phyloP scores from a whole-genome alignment of 2,797 vertebrate genomes.

The Oreortyx pictus region DNA sequence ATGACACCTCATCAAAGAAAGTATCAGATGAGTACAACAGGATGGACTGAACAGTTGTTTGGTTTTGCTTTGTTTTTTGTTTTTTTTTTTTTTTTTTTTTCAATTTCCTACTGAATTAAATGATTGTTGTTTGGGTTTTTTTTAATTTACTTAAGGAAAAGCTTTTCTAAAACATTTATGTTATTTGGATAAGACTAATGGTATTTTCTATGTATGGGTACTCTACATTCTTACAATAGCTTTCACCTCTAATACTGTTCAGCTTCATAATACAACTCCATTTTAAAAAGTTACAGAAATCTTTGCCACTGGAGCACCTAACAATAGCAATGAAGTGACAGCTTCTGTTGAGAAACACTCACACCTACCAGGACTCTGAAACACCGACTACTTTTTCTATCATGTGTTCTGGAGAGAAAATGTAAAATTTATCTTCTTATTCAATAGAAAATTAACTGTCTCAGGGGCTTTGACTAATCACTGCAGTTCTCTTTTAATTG shows the following conservation, averaged over 20 bases:
- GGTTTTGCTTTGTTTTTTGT: too few relatives aligned
- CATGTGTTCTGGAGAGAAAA: not conserved
- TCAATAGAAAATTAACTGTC: not conserved
- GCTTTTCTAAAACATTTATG: not conserved
- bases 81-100: not conserved
- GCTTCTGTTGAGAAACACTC: not conserved
- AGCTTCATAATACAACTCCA: not conserved
- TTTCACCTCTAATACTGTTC: not conserved
- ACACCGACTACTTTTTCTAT: not conserved
- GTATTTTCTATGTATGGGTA: not conserved
- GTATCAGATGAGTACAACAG: not conserved
- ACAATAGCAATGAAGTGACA: not conserved
- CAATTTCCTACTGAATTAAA: not conserved
- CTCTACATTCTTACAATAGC: not conserved
- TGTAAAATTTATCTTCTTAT: not conserved
- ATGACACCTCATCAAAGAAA: not conserved
- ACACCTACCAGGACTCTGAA: not conserved
- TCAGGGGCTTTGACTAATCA: not conserved
- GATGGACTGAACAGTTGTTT: not conserved
- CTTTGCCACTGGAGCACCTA: not conserved
- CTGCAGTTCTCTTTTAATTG: not conserved
- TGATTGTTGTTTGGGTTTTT: not conserved
- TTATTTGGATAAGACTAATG: not conserved
- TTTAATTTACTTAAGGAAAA: not conserved
- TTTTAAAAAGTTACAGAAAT: not conserved